Evolutionary conservation across 2,797 vertebrate species (phyloP).

Genomic region (Mycteria americana): DNA sequence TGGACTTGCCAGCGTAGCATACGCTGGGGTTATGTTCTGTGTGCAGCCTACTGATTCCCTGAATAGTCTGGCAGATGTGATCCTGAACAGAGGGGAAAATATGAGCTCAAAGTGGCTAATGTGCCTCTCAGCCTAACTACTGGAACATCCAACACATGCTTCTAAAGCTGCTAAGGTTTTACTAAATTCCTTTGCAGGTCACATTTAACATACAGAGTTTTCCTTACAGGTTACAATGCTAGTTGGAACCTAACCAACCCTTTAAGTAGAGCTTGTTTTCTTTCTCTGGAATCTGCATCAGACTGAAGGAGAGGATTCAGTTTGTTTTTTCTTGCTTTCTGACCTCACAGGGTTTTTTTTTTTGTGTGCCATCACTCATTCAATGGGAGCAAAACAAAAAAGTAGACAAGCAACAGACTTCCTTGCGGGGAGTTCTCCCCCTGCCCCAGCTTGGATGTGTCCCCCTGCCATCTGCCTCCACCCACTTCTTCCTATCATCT

Average conservation of each 20-base stretch:
- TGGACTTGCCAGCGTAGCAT: neutral
- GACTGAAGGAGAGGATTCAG: neutral
- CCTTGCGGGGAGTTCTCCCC: neutral
- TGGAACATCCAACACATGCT: neutral
- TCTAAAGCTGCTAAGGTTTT: neutral
- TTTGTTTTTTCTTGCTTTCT: neutral
- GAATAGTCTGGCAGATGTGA: slow-evolving; percentile 17
- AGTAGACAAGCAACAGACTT: neutral
- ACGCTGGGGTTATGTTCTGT: neutral
- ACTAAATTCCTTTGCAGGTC: neutral
- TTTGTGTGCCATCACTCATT: neutral
- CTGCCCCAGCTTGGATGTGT: neutral
- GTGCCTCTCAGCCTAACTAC: neutral
- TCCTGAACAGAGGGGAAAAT: neutral
- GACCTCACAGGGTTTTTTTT: neutral
- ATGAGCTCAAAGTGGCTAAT: neutral
- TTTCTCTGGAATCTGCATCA: neutral
- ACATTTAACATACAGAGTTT: neutral
- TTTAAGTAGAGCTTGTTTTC: neutral
- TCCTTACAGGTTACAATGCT: neutral
- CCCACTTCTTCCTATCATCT: neutral
- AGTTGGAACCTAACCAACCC: neutral
- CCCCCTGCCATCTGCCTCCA: neutral
- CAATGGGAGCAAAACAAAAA: neutral
- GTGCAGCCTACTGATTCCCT: neutral